Evolutionary conservation across 1,140 invertebrate species (phyloP).

Genomic region (Drosophila sulfurigaster): DNA sequence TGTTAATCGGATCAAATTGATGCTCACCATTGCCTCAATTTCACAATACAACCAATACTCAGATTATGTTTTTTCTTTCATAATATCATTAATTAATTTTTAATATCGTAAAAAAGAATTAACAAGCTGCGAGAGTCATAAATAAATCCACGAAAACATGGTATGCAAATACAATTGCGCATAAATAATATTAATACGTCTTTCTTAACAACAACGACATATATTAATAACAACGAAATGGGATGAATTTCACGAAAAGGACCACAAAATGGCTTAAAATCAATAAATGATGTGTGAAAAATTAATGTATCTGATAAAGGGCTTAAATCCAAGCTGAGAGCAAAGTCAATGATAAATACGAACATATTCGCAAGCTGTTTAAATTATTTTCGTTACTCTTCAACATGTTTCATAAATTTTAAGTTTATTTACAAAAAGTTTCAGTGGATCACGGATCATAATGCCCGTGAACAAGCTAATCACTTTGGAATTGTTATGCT

Average conservation of each 20-base stretch:
- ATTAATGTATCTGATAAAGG: conserved; percentile 49
- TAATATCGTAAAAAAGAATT: conserved; percentile 60
- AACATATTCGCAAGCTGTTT: not conserved
- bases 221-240: conserved; percentile 43
- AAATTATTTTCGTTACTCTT: not conserved
- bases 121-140: conserved; percentile 68
- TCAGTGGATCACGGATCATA: not conserved
- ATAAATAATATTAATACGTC: conserved; percentile 63
- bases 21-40: conserved; percentile 14
- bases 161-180: conserved; percentile 42
- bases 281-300: conserved; percentile 62
- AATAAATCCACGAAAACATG: conserved; percentile 61
- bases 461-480: conserved; percentile 4
- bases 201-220: conserved; percentile 43
- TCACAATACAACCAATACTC: not conserved
- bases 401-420: not conserved
- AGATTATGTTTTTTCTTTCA: conserved; percentile 5
- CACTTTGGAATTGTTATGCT: not conserved
- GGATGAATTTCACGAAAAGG: conserved; percentile 6
- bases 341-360: no score
- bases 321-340: not conserved
- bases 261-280: conserved; percentile 60
- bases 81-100: conserved; percentile 58
- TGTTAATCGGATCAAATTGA: conserved; percentile 65
- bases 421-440: not conserved